Percentiles rank a stretch among this genome's conserved stretches.
Evolutionary conservation across 2,797 vertebrate species (phyloP).

Genomic region (Ibycter americanus): DNA sequence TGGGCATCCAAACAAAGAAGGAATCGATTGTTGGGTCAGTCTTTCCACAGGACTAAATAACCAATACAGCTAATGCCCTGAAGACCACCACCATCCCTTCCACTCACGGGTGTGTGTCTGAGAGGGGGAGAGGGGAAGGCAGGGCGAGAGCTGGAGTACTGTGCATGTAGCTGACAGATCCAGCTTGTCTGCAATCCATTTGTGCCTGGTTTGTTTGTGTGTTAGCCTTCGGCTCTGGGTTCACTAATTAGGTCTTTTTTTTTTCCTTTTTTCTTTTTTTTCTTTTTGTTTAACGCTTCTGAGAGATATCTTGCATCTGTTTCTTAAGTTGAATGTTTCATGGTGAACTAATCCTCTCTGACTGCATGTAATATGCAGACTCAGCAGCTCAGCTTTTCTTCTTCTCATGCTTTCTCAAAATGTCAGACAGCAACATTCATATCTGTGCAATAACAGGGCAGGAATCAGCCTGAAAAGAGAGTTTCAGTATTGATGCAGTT

Average conservation of each 20-base stretch:
- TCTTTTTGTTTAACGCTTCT: background rate
- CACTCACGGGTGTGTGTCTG: background rate
- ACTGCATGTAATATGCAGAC: background rate
- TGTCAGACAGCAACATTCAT: background rate
- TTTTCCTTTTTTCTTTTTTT: no score
- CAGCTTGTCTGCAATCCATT: background rate
- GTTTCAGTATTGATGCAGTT: background rate
- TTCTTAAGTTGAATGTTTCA: background rate
- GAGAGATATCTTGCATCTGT: background rate
- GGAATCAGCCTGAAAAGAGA: background rate
- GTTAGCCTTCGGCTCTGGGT: background rate
- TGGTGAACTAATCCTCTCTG: background rate
- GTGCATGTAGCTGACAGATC: background rate
- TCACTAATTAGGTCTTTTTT: background rate
- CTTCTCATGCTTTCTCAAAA: background rate
- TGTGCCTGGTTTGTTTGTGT: background rate
- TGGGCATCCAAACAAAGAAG: background rate
- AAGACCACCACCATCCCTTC: background rate
- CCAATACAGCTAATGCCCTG: background rate
- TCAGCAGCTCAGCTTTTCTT: constrained; percentile 30
- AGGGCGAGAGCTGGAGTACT: background rate
- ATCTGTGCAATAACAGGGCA: background rate
- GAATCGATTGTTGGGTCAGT: background rate
- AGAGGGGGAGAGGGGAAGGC: background rate
- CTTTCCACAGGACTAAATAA: background rate